Conservation (phyloP, 2,113 vertebrate species). For the Tyrannus savana region DNA sequence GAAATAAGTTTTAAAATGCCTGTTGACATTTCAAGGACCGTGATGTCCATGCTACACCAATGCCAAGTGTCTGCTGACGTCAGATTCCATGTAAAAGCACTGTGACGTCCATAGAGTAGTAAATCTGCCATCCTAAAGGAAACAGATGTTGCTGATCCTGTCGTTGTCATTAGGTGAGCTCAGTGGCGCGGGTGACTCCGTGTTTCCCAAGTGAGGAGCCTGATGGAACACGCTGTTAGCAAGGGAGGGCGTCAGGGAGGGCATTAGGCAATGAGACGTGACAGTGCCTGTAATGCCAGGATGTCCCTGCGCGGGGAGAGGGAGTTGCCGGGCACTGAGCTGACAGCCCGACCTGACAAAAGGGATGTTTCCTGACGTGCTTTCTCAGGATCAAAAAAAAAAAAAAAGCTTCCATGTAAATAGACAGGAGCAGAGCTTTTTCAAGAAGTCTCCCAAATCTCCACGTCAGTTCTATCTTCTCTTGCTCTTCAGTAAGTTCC, state of each 20-base stretch:
- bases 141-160: not conserved
- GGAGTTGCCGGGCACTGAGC: slow-evolving; percentile 25
- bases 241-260: not conserved
- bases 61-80: not conserved
- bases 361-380: not conserved
- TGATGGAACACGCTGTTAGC: not conserved
- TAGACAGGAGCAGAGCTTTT: not conserved
- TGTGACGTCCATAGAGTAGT: not conserved
- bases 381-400: not conserved
- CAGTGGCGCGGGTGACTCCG: not conserved
- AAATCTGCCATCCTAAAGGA: not conserved
- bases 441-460: not conserved
- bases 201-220: not conserved
- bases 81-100: not conserved
- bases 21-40: not conserved
- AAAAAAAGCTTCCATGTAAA: not conserved
- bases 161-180: not conserved
- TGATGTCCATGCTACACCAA: fast-evolving
- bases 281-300: not conserved
- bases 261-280: not conserved
- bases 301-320: not conserved
- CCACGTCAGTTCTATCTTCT: not conserved
- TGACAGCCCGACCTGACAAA: not conserved
- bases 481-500: not conserved
- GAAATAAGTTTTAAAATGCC: not conserved